Base-by-base conservation (phyloP, 1,140 invertebrate genomes). In the Propsilocerus akamusi region DNA sequence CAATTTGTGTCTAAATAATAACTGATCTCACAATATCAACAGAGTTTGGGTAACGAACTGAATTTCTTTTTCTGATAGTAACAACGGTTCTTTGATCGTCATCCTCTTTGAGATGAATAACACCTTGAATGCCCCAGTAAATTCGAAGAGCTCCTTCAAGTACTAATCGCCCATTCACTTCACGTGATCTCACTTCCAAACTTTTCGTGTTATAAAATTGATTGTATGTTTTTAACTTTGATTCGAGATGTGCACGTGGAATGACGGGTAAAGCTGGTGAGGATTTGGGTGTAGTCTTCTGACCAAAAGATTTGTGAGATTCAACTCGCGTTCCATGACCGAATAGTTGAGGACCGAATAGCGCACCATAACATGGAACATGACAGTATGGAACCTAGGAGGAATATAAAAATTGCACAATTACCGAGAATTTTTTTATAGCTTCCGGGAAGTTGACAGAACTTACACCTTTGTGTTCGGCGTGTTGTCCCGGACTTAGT, bases 381-480 rank as follows among this genome's bases (percentile, higher is more conserved):
- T 92, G 81, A 55, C 88, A 93, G 59, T 91, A 93, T 32, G 89
- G 87, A 50, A 87, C 82, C 49, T n/a, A n/a, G n/a, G n/a, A n/a
- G n/a, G n/a, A n/a, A n/a, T n/a, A n/a, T n/a, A n/a, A n/a, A n/a
- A n/a, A n/a, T n/a, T n/a, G 32, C 20, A 48, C 32, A 34, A 49
- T 46, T 25, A n/a, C 24, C 26, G 20, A 50, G 10, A 52, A 25
- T 26, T 37, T 12, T 34, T 49, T 49, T 6, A 41, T 26, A n/a
- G 12, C 20, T 48, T 11, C 25, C 25, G 22, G 8, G 10, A 20
- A 8, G 32, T 20, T 49, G 25, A 25, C 22, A 7, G 20, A 41
- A 11, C 5, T 14, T 26, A 55, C 62, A 86, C 83, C 73, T 41
- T 41, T 41, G 11, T 41, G 34, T n/a, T 92, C 88, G 48, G 85